phyloP scores from a whole-genome alignment of 2,888 invertebrate species.

The Tachina fera region DNA sequence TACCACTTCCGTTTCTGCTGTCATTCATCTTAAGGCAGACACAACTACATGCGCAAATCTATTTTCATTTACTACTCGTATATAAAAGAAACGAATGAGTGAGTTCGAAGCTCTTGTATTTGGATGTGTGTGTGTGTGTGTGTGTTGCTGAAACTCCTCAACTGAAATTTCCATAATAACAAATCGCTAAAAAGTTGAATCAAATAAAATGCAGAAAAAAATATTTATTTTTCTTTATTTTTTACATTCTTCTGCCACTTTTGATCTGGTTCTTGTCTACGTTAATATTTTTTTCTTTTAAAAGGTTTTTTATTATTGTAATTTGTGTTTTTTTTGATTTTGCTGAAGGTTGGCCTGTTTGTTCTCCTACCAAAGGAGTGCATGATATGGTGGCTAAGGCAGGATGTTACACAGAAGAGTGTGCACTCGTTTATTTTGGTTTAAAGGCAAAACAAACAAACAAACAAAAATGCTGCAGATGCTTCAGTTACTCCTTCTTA shows the following conservation, averaged over 20 bases:
- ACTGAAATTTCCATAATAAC: constrained; percentile 55
- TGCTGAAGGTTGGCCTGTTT: constrained; percentile 19
- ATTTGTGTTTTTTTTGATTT: constrained; percentile 54
- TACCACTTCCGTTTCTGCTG: constrained; percentile 32
- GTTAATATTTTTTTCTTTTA: background rate
- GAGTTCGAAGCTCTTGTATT: background rate
- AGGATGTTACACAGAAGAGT: background rate
- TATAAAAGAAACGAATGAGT: background rate
- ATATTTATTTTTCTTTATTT: constrained; percentile 10
- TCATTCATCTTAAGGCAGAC: constrained; percentile 53
- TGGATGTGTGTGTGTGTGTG: background rate
- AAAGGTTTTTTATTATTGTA: constrained; percentile 43
- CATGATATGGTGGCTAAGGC: background rate
- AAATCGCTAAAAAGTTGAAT: constrained; percentile 50
- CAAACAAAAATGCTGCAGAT: constrained; percentile 49
- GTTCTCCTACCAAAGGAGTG: constrained; percentile 1
- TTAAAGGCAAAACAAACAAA: background rate
- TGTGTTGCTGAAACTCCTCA: background rate
- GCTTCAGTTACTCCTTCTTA: constrained; percentile 62
- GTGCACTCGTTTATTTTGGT: constrained; percentile 13
- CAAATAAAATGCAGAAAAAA: constrained; percentile 20
- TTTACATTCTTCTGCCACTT: constrained; percentile 21
- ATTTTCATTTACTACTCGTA: background rate
- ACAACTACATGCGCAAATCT: constrained; percentile 6
- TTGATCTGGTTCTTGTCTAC: constrained; percentile 36